Evolutionary conservation across 2,888 invertebrate genomes (phyloP), one percentile per base, ranked within the genome.

Genomic region (Portevinia maculata): DNA sequence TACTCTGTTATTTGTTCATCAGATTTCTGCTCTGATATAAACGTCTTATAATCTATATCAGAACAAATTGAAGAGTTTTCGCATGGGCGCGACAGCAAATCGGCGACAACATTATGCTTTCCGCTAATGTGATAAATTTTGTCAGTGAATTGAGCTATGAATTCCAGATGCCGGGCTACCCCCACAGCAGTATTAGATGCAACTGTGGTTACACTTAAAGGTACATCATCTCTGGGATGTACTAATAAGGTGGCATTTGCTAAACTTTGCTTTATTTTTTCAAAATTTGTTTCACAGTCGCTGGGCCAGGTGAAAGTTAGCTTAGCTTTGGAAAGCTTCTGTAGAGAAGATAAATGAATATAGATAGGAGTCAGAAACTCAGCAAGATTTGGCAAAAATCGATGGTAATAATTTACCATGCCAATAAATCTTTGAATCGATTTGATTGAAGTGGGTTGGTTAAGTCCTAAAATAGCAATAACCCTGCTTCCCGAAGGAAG

Each of bases 91-190:
- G n/a, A n/a, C n/a, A n/a, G n/a, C n/a, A n/a, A n/a, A n/a, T n/a
- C 74, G 17, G 39, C 70, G 0, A 57, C 70, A n/a, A 70, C 59
- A 34, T 0, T 89, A 17, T 32, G 52, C 52, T 52, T n/a, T 5
- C 32, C 52, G 48, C 52, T 52, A 17, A 52, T 32, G 32, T 52
- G 32, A 17, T 52, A 17, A 13, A 52, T 32, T 9, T 64, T 64
- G 15, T 17, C 17, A 39, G n/a, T 39, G 32, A 34, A 50, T n/a
- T n/a, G n/a, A n/a, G n/a, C n/a, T n/a, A n/a, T n/a, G n/a, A n/a
- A n/a, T n/a, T n/a, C n/a, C n/a, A n/a, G n/a, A n/a, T n/a, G n/a
- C n/a, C n/a, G n/a, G n/a, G n/a, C 24, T 1, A 28, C 28, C 9
- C 28, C 64, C 2, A 50, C 39, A 9, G 17, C 64, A 9, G 17